phyloP scores from a whole-genome alignment of 1,140 invertebrate species.

The Phymastichus coffea region DNA sequence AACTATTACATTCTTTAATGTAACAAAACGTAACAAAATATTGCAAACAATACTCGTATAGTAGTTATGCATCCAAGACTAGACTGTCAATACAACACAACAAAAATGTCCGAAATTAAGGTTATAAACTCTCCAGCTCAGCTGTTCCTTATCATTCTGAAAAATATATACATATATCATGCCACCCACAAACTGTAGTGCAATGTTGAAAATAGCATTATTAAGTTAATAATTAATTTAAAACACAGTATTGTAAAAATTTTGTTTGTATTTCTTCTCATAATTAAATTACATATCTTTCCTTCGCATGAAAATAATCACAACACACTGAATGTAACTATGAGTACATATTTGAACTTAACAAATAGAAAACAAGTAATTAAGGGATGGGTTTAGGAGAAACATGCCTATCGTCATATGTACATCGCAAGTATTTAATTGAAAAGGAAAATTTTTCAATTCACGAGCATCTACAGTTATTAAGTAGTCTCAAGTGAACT shows the following conservation, averaged over 20 bases:
- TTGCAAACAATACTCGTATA: no score
- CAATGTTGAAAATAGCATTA: no score
- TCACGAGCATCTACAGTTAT: not conserved
- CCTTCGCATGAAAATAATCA: no score
- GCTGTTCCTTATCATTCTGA: not conserved
- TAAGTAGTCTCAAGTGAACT: not conserved
- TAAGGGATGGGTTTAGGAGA: no score
- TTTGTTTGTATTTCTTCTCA: not conserved
- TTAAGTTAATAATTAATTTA: not conserved
- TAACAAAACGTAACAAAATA: no score
- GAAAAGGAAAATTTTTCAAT: not conserved
- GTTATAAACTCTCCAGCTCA: conserved; percentile 15
- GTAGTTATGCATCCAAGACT: no score
- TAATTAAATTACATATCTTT: not conserved
- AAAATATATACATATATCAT: not conserved
- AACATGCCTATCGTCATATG: not conserved
- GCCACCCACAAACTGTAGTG: no score
- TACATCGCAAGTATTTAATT: not conserved
- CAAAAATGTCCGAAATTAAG: not conserved
- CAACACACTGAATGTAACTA: no score
- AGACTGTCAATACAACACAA: no score
- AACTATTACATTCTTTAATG: no score
- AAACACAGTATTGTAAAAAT: not conserved
- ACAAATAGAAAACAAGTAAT: no score
- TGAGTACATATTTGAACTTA: no score